These are phyloP conservation scores for Pinna nobilis DNA, from an alignment of 1,140 invertebrate species.

Conservation along the genomic window DNA sequence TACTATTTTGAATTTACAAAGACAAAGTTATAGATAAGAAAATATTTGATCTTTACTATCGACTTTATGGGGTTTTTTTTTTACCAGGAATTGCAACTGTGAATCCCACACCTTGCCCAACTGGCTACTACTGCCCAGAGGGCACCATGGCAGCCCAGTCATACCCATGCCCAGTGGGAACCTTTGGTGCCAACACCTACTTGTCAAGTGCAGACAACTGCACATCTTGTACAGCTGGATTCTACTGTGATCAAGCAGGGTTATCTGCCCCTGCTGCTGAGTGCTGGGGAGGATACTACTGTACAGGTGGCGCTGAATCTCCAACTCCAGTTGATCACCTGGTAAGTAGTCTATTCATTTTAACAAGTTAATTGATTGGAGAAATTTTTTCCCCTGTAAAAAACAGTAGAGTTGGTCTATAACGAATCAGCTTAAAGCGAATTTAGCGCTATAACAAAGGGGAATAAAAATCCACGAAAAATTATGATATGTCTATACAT, in stretches of 20 bases:
- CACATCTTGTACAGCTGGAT: conserved; percentile 63
- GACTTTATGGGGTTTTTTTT: background rate
- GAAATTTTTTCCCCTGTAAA: too few relatives aligned
- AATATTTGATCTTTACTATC: too few relatives aligned
- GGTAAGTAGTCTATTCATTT: conserved; percentile 43
- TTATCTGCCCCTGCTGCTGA: conserved; percentile 58
- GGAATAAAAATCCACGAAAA: too few relatives aligned
- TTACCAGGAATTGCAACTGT: conserved; percentile 60
- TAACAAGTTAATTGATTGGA: too few relatives aligned
- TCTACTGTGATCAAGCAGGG: conserved; percentile 64
- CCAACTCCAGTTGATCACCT: conserved; percentile 61
- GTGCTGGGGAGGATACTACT: conserved; percentile 68
- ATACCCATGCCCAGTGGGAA: conserved; percentile 65
- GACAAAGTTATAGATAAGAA: too few relatives aligned
- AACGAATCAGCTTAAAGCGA: too few relatives aligned
- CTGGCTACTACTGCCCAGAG: conserved; percentile 66
- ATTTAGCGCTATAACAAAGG: too few relatives aligned
- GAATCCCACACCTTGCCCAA: conserved; percentile 63
- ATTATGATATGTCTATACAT: too few relatives aligned
- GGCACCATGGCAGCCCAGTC: conserved; percentile 55
- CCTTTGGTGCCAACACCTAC: conserved; percentile 60
- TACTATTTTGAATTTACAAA: too few relatives aligned
- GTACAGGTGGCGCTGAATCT: conserved; percentile 60
- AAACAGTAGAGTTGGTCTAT: too few relatives aligned
- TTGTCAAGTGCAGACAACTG: conserved; percentile 59